Conservation (phyloP, 2,888 invertebrate species). For the Meiosimyza platycephala region DNA sequence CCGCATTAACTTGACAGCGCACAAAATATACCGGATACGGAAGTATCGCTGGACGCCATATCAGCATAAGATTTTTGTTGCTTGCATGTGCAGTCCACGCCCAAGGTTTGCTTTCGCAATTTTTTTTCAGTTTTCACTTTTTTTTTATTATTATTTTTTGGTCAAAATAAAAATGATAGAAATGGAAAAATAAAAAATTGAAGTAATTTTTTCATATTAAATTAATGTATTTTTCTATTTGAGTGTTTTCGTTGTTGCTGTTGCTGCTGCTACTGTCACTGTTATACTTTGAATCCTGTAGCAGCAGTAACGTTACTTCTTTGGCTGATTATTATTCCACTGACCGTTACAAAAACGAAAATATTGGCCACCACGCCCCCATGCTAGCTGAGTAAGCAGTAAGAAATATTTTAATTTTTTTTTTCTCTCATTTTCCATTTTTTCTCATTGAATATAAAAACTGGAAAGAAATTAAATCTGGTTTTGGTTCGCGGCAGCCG, state of each 20-base stretch:
- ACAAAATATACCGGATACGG: constrained; percentile 44
- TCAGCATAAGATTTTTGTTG: constrained; percentile 34
- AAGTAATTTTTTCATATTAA: constrained; percentile 58
- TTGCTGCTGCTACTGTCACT: not conserved
- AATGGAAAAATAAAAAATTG: constrained; percentile 56
- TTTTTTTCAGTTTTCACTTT: not conserved
- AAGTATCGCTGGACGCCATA: constrained; percentile 50
- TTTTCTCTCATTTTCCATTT: not conserved
- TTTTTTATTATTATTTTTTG: constrained; percentile 40
- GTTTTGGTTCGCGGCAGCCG: constrained; percentile 45
- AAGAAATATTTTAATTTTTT: constrained; percentile 18
- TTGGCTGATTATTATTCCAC: constrained; percentile 59
- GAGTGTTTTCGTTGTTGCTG: not conserved
- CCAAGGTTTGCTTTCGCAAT: not conserved
- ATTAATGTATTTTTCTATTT: constrained; percentile 45
- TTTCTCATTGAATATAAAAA: constrained; percentile 21
- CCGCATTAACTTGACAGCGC: constrained; percentile 1
- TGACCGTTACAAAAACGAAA: constrained; percentile 52
- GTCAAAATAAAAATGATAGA: constrained; percentile 35
- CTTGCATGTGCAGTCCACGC: constrained; percentile 42
- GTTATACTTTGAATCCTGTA: constrained; percentile 44
- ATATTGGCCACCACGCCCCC: not conserved
- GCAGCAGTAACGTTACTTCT: constrained; percentile 46
- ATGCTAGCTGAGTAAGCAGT: constrained; percentile 6
- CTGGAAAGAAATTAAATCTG: constrained; percentile 45